Conservation (phyloP, 2,113 vertebrate genomes). For the Phocoena phocoena region DNA sequence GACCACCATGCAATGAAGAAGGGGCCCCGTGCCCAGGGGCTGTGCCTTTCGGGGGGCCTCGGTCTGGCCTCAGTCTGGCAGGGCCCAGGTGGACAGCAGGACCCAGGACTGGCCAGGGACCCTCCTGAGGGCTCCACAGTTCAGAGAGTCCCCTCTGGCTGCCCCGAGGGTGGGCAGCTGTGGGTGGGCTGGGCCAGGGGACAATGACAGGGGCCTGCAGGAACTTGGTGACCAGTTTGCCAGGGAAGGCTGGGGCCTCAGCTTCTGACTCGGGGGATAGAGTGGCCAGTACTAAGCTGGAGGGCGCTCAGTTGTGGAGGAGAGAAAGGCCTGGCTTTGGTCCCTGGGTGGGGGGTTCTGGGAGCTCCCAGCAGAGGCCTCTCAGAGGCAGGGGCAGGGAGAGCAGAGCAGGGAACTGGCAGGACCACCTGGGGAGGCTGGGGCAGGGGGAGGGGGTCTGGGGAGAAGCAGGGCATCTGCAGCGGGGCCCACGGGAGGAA, state of each 20-base stretch:
- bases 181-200: rapidly evolving
- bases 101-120: not conserved
- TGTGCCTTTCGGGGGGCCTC: not conserved
- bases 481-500: not conserved
- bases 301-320: rapidly evolving
- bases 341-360: not conserved
- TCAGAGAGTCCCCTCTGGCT: not conserved
- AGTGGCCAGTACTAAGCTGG: not conserved
- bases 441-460: rapidly evolving
- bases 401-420: not conserved
- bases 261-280: not conserved
- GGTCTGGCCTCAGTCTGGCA: not conserved
- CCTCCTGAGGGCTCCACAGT: not conserved
- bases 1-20: not conserved
- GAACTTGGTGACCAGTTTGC: rapidly evolving
- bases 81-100: not conserved
- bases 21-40: not conserved
- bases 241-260: not conserved
- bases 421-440: rapidly evolving
- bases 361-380: not conserved
- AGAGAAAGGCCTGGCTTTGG: not conserved
- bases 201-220: rapidly evolving
- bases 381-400: not conserved
- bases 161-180: not conserved
- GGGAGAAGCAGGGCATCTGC: rapidly evolving